Evolutionary conservation across 2,113 vertebrate species (phyloP), one percentile per base, ranked within the genome.

Genomic region (Gobius niger): DNA sequence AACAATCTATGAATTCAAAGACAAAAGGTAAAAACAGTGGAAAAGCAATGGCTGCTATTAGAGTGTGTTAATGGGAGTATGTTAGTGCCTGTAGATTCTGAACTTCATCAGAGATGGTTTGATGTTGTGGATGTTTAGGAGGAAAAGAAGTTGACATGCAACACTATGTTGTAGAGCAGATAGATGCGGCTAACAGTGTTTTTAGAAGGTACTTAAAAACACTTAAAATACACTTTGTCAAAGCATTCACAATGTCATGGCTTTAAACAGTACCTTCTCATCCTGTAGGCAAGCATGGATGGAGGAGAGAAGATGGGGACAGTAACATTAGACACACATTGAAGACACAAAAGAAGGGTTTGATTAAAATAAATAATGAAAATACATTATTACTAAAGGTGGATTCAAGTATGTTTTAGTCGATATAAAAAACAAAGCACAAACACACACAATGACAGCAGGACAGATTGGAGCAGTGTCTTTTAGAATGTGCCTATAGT

Each of bases 251-350:
- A 80, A 70, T 54, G 47, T 47, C 59, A 62, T 50, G 47, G 10
- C 6, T 62, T 74, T 66, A 91, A 16, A 90, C 81, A 73, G 91
- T 98, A 98, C 97, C 96, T 99, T 98, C 88, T 98, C 95, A 93
- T 99, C 96, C 97, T 99, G 91, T 91, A 70, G 85, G 82, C 85
- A 84, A 73, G 92, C 88, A 85, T 88, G 83, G 83, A 92, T 80
- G 85, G 89, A 92, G 92, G 81, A 88, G 92, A 91, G 82, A 93
- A 88, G 92, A 87, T 90, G 73, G 54, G 88, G 81, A 89, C 61
- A 86, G 64, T 53, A 78, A 71, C 54, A 68, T 80, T 82, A 90
- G 77, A 82, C 71, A 84, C 42, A 74, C 60, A 13, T 7, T 40
- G 72, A 80, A n/a, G 47, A 53, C 19, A 80, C 65, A 81, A 70